A percentile compares a stretch with the other conserved stretches of the same genome.
phyloP scores from a whole-genome alignment of 2,797 vertebrate species.

The Acrossocheilus fasciatus region DNA sequence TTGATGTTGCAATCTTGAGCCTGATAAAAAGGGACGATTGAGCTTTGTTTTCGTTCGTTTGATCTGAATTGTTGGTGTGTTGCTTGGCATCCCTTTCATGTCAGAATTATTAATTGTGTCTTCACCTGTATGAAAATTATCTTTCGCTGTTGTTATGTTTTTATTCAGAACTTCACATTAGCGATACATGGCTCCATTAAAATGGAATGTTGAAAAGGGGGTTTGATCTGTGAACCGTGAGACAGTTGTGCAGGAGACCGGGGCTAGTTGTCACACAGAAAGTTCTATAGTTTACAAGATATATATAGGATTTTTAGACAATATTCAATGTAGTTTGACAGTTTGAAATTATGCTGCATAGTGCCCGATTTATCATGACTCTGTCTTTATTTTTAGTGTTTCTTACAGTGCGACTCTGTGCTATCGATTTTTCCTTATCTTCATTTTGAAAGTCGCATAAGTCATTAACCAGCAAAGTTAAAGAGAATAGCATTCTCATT shows the following conservation, averaged over 20 bases:
- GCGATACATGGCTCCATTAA: not conserved
- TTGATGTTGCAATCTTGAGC: constrained; percentile 45
- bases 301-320: not conserved
- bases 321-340: not conserved
- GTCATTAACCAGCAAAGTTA: constrained; percentile 28
- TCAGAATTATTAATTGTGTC: constrained; percentile 43
- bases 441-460: constrained; percentile 14
- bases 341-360: not conserved
- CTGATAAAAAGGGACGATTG: constrained; percentile 11
- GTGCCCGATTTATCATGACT: not conserved
- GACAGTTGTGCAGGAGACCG: not conserved
- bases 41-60: constrained; percentile 44
- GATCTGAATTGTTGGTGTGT: constrained; percentile 46
- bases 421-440: constrained; percentile 21
- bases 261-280: not conserved
- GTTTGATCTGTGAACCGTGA: not conserved
- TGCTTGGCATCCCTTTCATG: constrained; percentile 44
- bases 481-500: constrained; percentile 16
- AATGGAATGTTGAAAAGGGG: not conserved
- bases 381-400: not conserved
- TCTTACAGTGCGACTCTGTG: not conserved
- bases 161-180: not conserved
- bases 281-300: not conserved
- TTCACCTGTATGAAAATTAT: constrained; percentile 27
- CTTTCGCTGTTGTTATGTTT: not conserved